Base-by-base conservation (phyloP, 2,113 vertebrate genomes). In the Oreochromis niloticus region DNA sequence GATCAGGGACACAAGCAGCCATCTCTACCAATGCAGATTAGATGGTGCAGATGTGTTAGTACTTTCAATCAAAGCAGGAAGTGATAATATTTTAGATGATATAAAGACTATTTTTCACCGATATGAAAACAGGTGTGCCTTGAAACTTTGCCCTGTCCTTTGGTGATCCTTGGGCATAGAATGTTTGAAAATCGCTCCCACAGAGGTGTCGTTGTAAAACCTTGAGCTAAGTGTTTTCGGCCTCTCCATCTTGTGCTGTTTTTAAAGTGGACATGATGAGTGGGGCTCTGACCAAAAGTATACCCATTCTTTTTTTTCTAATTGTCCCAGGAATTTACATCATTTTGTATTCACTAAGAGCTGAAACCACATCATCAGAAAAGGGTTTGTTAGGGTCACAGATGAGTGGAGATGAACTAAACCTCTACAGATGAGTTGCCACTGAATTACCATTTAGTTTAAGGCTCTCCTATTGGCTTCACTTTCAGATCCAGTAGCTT, bases 151-250 rank as follows among this genome's bases (percentile, higher is more conserved):
- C 7, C 13, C 12, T 6, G 1, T 73, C 22, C 3, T 73, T 27
- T 46, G 39, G 66, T 73, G 39, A 27, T 46, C 22, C 13, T 46
- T 46, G 22, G 22, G 66, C 8, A 43, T 5, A 24, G 34, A 68
- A 39, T 68, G 34, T 41, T 68, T 68, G 3, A 41, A 68, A 68
- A 8, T 68, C 34, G 2, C 63, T 39, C 63, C 34, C 63, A 22
- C 34, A 8, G 6, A 2, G 11, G 4, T 39, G 34, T 41, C 6
- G 41, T 27, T 24, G 39, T 46, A 24, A 27, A 71, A 13, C 39
- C 39, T 71, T 27, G 66, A 71, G 66, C 66, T 41, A 24, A 41
- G 36, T 41, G 0, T 41, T 41, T 68, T 41, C 0, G 0, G 0
- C 34, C 32, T 66, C 7, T 14, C 63, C 63, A 14, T 14, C 61